Evolutionary conservation across 2,888 invertebrate species (phyloP).

Genomic region (Deilephila elpenor): DNA sequence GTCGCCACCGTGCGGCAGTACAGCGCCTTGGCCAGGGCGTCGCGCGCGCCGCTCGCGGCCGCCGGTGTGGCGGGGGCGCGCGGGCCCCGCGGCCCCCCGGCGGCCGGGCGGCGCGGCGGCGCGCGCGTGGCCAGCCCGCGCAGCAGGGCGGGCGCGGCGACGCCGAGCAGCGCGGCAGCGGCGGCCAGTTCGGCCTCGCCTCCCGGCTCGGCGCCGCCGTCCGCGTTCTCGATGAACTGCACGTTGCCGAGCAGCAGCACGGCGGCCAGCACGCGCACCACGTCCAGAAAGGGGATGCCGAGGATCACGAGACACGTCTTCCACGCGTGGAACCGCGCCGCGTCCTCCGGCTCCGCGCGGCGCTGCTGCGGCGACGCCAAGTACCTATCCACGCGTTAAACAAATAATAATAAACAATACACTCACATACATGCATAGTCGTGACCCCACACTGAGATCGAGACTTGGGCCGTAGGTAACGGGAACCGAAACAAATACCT

Average conservation of each 20-base stretch:
- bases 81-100: constrained; percentile 87
- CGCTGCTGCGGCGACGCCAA: constrained; percentile 88
- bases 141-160: constrained; percentile 89
- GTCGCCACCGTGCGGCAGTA: constrained; percentile 98
- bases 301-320: constrained; percentile 95
- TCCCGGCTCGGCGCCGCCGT: constrained; percentile 90
- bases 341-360: constrained; percentile 79
- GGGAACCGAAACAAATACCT: too few species aligned
- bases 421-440: too few species aligned
- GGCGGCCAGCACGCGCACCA: constrained; percentile 95
- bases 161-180: constrained; percentile 91
- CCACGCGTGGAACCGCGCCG: constrained; percentile 92
- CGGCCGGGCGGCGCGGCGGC: constrained; percentile 62
- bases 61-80: constrained; percentile 90
- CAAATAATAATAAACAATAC: too few species aligned
- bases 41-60: constrained; percentile 94
- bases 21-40: constrained; percentile 95
- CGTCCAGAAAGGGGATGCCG: constrained; percentile 97
- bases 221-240: constrained; percentile 92
- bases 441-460: too few species aligned
- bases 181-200: constrained; percentile 94
- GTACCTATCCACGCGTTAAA: constrained; percentile 75
- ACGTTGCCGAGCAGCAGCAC: constrained; percentile 96
- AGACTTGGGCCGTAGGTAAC: too few species aligned
- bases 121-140: constrained; percentile 93